phyloP scores from a whole-genome alignment of 2,113 vertebrate genomes.

The Passerina amoena region DNA sequence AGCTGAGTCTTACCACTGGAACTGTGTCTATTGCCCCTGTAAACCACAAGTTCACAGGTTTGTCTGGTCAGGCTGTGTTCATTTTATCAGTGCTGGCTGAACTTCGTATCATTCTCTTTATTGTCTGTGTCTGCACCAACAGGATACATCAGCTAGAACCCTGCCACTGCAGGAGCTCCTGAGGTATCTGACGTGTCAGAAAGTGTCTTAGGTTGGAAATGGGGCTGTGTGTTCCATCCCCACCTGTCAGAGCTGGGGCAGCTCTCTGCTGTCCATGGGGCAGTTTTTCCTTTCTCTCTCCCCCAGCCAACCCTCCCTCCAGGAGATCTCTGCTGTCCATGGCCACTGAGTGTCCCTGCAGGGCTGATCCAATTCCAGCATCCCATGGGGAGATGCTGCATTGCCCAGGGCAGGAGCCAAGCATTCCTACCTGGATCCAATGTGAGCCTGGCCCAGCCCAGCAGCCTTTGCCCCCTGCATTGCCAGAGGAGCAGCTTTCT shows the following conservation, averaged over 20 bases:
- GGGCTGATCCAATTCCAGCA: too few species aligned
- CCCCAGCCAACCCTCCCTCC: too few species aligned
- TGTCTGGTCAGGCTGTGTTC: background rate
- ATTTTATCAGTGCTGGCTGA: background rate
- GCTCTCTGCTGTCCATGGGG: background rate
- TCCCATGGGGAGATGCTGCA: too few species aligned
- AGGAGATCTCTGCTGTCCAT: too few species aligned
- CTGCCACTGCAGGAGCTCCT: background rate
- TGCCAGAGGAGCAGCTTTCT: too few species aligned
- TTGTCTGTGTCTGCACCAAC: background rate
- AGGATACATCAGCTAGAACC: background rate
- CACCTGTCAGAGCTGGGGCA: background rate
- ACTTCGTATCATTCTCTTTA: background rate
- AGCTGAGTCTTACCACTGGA: background rate
- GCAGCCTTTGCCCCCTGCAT: too few species aligned
- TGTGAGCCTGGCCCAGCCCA: too few species aligned
- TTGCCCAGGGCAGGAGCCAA: too few species aligned
- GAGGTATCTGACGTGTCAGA: background rate
- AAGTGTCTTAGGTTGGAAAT: background rate
- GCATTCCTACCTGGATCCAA: too few species aligned
- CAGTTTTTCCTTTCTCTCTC: background rate
- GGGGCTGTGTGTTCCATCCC: fast-evolving
- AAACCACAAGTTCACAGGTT: background rate
- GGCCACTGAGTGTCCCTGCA: too few species aligned
- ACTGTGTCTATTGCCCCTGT: background rate